phyloP scores from a whole-genome alignment of 2,113 vertebrate species.

The Callionymus lyra region DNA sequence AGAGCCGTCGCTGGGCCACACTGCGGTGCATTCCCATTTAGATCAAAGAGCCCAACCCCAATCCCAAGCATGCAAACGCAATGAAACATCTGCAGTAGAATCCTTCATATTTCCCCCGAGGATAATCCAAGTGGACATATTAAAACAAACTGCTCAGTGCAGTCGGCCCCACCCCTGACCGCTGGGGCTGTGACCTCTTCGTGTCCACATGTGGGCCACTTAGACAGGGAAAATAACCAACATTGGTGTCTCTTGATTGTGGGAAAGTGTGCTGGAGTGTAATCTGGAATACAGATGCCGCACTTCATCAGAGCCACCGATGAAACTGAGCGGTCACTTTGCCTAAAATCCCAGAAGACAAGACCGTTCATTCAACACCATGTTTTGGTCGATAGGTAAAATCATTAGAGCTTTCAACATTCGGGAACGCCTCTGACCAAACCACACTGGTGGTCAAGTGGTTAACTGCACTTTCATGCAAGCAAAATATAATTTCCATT shows the following conservation, averaged over 20 bases:
- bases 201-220: conserved; percentile 35
- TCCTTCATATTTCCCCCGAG: conserved; percentile 41
- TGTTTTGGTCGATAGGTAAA: too few relatives aligned
- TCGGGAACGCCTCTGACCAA: too few relatives aligned
- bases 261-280: conserved; percentile 7
- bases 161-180: conserved; percentile 43
- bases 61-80: conserved; percentile 47
- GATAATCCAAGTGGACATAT: conserved; percentile 39
- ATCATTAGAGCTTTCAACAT: too few relatives aligned
- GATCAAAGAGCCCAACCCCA: conserved; percentile 56
- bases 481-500: too few relatives aligned
- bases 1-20: conserved; percentile 13
- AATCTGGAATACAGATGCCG: background rate
- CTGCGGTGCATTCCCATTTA: conserved; percentile 44
- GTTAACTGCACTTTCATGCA: too few relatives aligned
- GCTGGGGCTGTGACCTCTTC: conserved; percentile 34
- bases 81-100: conserved; percentile 50
- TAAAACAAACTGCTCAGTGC: conserved; percentile 42
- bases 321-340: too few relatives aligned
- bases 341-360: too few relatives aligned
- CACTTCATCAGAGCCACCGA: too few relatives aligned
- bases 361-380: too few relatives aligned
- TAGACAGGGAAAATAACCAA: conserved; percentile 12
- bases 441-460: too few relatives aligned
- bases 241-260: conserved; percentile 11